A percentile compares a stretch with the other conserved stretches of the same genome.
Conservation (phyloP, 1,140 invertebrate species). For the Trissolcus basalis region DNA sequence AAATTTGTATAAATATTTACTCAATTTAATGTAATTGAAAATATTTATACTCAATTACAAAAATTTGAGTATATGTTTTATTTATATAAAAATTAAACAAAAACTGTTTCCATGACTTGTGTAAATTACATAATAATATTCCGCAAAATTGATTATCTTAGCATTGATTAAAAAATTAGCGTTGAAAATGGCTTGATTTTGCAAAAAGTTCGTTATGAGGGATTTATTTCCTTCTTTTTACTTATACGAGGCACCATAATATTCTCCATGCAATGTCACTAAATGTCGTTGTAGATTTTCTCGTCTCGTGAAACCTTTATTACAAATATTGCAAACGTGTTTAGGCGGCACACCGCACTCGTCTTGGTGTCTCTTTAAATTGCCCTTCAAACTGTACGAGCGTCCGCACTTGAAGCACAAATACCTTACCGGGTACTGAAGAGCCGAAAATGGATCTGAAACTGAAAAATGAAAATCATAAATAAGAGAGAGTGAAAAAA, state of each 20-base stretch:
- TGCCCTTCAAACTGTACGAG: slow-evolving; percentile 59
- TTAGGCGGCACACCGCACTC: slow-evolving; percentile 66
- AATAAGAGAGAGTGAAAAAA: too few relatives aligned
- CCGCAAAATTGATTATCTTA: too few relatives aligned
- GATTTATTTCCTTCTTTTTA: slow-evolving; percentile 12
- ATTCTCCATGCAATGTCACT: slow-evolving; percentile 54
- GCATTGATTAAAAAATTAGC: too few relatives aligned
- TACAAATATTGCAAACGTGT: slow-evolving; percentile 65
- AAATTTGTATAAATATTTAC: too few relatives aligned
- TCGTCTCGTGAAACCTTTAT: slow-evolving; percentile 65
- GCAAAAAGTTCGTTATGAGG: too few relatives aligned
- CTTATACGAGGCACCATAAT: slow-evolving; percentile 2
- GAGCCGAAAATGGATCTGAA: slow-evolving; percentile 27
- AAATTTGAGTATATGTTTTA: too few relatives aligned
- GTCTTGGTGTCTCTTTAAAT: slow-evolving; percentile 64
- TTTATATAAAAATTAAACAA: too few relatives aligned
- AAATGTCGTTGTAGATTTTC: slow-evolving; percentile 66
- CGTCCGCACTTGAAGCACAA: slow-evolving; percentile 53
- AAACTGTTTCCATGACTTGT: too few relatives aligned
- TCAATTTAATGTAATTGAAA: too few relatives aligned
- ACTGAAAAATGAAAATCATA: not conserved
- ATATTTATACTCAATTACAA: too few relatives aligned
- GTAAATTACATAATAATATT: too few relatives aligned
- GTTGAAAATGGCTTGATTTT: too few relatives aligned
- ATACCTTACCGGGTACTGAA: slow-evolving; percentile 37